Evolutionary conservation across 2,888 invertebrate species (phyloP), one percentile per base, ranked within the genome.

Genomic region (Acrocyrtus sp.): DNA sequence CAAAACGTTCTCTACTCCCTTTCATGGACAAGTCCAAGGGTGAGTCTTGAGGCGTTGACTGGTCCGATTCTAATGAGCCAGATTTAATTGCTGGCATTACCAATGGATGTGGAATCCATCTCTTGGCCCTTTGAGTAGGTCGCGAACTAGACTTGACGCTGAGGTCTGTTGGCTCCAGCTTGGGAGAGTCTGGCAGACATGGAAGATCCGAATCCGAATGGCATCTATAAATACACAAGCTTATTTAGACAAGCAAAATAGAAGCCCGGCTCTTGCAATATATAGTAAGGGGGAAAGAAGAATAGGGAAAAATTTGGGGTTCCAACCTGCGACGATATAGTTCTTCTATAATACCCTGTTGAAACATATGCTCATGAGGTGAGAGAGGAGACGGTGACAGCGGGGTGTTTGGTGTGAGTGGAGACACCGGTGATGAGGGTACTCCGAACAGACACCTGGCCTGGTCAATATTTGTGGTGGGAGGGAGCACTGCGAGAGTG

Each of bases 21-120:
- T 91, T 92, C 85, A 93, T 88, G 19, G 94, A 94, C 43, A 95
- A 86, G 84, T 96, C 95, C 72, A 96, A 85, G 0, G 95, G 95
- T 2, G 89, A 91, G 76, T 95, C 94, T 83, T 94, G 94, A 0
- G 90, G 90, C 54, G 90, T 84, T 41, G 85, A 84, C 27, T 83
- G 82, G 63, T 86, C 86, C 22, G 87, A 87, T 78, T 89, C 88
- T 26, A 87, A 80, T 8, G 87, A 87, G 4, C 87, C 86, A 70
- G 83, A 83, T 73, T 86, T 85, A 10, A 69, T 69, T 29, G 82
- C 81, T 27, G 83, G 83, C 60, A 83, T 82, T 43, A 80, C 80
- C 24, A 84, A 82, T 1, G 84, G 84, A 65, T 84, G 84, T 24
- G 85, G 84, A 56, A 82, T 81, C 58, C 54, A 68, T 65, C 80